A percentile compares a stretch with the other conserved stretches of the same genome.
Evolutionary conservation across 2,113 vertebrate genomes (phyloP).

Genomic region (zebrafish (Danio rerio)): GRCz12tu NC_133182.1:28360501-28361000

Average conservation of each 20-base stretch:
- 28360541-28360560: no score
- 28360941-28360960: slow-evolving; percentile 75
- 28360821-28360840: slow-evolving; percentile 60
- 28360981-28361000: slow-evolving; percentile 75
- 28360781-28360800: slow-evolving; percentile 62
- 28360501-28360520: no score
- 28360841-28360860: slow-evolving; percentile 70
- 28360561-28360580: no score
- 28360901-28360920: slow-evolving; percentile 66
- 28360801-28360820: slow-evolving; percentile 60
- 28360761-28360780: slow-evolving; percentile 54
- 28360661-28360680: no score
- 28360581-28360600: no score
- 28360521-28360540: no score
- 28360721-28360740: slow-evolving; percentile 1
- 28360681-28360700: slow-evolving; percentile 5
- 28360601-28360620: no score
- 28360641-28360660: no score
- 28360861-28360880: slow-evolving; percentile 73
- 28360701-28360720: not conserved
- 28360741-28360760: slow-evolving; percentile 27
- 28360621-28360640: no score
- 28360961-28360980: slow-evolving; percentile 75
- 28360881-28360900: slow-evolving; percentile 61
- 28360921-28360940: slow-evolving; percentile 77